These are phyloP conservation scores for Melanaphis sacchari DNA, from an alignment of 1,140 invertebrate species.

Conservation along the genomic window DNA sequence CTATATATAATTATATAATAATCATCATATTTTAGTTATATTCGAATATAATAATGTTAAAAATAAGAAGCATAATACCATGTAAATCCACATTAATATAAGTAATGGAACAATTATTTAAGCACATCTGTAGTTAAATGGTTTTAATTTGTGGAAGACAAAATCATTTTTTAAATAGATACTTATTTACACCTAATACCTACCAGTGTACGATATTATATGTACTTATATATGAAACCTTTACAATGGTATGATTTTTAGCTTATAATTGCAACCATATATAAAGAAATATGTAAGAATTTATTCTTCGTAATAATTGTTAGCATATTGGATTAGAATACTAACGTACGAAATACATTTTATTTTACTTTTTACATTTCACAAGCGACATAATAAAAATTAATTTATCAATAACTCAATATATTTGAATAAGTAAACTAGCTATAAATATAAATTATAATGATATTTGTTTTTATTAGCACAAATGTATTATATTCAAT, in stretches of 20 bases:
- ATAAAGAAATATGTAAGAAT: background rate
- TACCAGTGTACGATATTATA: no score
- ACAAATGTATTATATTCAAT: background rate
- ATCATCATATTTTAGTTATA: slow-evolving; percentile 24
- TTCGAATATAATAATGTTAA: background rate
- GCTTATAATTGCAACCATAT: background rate
- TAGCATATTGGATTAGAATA: background rate
- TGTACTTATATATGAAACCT: no score
- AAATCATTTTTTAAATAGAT: background rate
- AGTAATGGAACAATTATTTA: background rate
- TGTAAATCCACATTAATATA: background rate
- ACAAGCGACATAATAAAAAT: background rate
- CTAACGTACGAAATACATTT: background rate
- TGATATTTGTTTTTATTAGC: background rate
- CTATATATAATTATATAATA: background rate
- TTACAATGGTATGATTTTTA: background rate
- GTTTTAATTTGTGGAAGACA: background rate
- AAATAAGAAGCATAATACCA: background rate
- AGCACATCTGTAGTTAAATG: background rate
- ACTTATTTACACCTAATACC: no score
- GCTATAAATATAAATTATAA: background rate
- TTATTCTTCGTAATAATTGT: background rate
- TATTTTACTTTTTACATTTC: background rate
- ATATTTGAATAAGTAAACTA: background rate
- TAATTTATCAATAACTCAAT: background rate